Evolutionary conservation across 2,888 invertebrate species (phyloP), one percentile per base, ranked within the genome.

Genomic region (Acanthacorydalis orientalis): DNA sequence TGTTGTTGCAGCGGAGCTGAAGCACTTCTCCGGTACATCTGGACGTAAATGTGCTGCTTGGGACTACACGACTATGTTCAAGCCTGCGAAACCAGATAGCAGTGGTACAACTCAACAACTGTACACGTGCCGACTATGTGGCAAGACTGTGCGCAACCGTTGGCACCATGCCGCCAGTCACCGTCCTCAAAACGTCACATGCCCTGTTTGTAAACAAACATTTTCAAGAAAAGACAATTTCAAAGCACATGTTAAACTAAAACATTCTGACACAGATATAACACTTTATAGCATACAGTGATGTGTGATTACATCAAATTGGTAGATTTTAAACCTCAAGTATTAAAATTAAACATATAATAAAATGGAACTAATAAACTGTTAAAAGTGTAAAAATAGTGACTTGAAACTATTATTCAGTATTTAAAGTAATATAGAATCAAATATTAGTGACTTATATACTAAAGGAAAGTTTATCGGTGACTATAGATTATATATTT

Each of bases 141-240:
- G 77, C 51, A 79, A 80, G 67, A 69, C 70, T 52, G 79, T 80
- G 54, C 74, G 70, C 59, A 78, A 78, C 64, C 68, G 77, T 57
- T 78, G 79, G 73, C 78, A 80, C 59, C 78, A 78, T 59, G 67
- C 77, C 64, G 74, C 77, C 60, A 76, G 75, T 34, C 79, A 78
- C 60, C 72, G 72, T 53, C 77, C 77, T 12, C 75, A 75, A 56
- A 72, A 73, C 56, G 75, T 75, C 59, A 72, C 71, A 57, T 78
- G 78, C 55, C 77, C 78, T 3, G 63, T 75, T 56, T 78, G 77
- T 61, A 72, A 73, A 42, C 74, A 75, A 53, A 70, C 73, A 48
- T 71, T 79, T 57, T 78, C 78, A 41, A 68, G 79, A 51, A 78
- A 75, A 53, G 79, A 80, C 61, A 78, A 79, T 61, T 70, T 78